These are phyloP conservation scores for Kradibia gibbosae DNA, from an alignment of 1,140 invertebrate genomes.

Conservation along the genomic window DNA sequence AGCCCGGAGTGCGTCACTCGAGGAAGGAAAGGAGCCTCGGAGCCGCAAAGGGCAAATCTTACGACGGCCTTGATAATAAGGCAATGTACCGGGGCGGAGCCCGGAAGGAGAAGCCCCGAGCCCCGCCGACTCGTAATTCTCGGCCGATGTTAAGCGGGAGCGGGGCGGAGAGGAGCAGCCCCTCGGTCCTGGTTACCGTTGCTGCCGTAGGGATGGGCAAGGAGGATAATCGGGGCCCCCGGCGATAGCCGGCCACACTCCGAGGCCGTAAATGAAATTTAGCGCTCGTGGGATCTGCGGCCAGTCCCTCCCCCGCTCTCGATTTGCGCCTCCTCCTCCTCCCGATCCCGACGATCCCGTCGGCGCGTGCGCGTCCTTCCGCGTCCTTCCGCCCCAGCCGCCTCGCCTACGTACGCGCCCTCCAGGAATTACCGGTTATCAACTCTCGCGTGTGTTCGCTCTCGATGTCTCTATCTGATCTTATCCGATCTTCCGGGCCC, in stretches of 20 bases:
- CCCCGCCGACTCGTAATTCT: no score
- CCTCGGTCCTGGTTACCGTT: background rate
- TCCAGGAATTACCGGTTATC: conserved; percentile 40
- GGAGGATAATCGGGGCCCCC: background rate
- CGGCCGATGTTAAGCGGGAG: no score
- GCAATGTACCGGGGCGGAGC: no score
- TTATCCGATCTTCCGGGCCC: background rate
- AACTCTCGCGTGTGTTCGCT: conserved; percentile 30
- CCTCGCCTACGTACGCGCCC: background rate
- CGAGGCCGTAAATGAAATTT: conserved; percentile 42
- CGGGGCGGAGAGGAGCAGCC: background rate
- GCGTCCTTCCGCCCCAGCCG: background rate
- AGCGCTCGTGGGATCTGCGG: background rate
- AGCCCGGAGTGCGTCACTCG: no score
- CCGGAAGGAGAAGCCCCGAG: no score
- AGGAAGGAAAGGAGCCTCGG: no score
- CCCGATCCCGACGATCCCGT: background rate
- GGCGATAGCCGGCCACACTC: background rate
- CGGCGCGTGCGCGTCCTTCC: background rate
- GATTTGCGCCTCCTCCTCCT: background rate
- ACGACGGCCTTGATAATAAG: no score
- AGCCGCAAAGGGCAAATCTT: no score
- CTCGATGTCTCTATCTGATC: conserved; percentile 38
- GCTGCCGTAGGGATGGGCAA: no score
- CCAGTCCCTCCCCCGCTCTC: background rate